These are phyloP conservation scores for Rattus rattus DNA, from an alignment of 2,113 vertebrate species.

Conservation along the genomic window DNA sequence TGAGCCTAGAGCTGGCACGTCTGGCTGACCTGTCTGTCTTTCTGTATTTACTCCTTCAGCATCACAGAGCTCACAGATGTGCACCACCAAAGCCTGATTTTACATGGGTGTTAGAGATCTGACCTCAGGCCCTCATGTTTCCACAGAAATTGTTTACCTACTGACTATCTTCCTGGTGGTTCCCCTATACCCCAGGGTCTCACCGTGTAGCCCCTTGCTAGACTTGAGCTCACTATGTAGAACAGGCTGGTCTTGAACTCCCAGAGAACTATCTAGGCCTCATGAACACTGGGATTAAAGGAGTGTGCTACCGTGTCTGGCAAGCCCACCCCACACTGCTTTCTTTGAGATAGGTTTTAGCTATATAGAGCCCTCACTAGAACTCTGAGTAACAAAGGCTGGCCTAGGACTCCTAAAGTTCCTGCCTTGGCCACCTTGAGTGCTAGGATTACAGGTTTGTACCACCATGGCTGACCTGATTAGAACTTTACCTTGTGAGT, in stretches of 20 bases:
- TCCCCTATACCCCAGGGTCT: no score
- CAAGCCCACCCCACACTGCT: not conserved
- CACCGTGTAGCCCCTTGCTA: not conserved
- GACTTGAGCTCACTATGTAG: not conserved
- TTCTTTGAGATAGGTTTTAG: not conserved
- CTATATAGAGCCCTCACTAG: not conserved
- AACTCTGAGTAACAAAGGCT: not conserved
- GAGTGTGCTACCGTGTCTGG: not conserved
- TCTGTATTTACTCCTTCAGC: not conserved
- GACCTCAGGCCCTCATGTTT: not conserved
- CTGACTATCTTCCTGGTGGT: not conserved
- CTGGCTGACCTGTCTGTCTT: not conserved
- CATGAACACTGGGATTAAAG: not conserved
- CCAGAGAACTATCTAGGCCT: not conserved
- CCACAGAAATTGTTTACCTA: not conserved
- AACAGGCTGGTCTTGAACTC: not conserved
- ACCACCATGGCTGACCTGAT: not conserved
- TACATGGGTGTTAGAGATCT: not conserved
- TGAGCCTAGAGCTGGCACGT: not conserved
- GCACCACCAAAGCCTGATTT: not conserved
- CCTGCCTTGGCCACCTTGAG: not conserved
- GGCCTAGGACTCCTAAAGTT: not conserved
- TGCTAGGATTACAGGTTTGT: not conserved
- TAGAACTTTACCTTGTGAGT: not conserved
- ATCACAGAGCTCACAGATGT: not conserved